Conservation (phyloP, 1,140 invertebrate genomes). For the Cryptotermes secundus region DNA sequence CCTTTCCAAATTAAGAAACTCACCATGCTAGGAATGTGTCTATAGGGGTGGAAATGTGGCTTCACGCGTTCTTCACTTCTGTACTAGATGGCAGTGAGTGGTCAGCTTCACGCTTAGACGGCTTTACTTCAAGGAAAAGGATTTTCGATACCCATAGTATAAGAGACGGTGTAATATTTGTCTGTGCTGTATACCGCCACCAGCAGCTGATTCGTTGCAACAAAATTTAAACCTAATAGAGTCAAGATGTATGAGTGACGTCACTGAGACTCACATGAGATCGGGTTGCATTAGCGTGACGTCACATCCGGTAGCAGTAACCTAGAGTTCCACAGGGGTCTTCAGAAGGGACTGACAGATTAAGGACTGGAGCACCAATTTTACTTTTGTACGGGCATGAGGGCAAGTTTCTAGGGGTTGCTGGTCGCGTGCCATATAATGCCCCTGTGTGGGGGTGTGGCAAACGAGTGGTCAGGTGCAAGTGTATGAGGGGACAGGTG, state of each 20-base stretch:
- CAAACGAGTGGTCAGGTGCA: neutral
- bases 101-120: no score
- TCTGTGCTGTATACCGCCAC: no score
- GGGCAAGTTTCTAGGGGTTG: neutral
- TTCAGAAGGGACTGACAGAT: neutral
- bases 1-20: no score
- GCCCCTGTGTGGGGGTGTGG: neutral
- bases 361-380: neutral
- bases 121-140: no score
- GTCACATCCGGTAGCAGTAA: slow-evolving; percentile 3
- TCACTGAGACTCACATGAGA: neutral
- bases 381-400: neutral
- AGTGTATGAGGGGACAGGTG: neutral
- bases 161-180: no score
- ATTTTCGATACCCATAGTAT: no score
- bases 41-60: no score
- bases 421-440: neutral
- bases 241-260: neutral
- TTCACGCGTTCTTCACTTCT: no score
- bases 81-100: no score
- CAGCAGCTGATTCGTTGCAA: no score
- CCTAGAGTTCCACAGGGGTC: neutral
- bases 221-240: no score
- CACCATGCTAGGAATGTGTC: no score
- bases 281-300: neutral